These are phyloP conservation scores for Episyrphus balteatus DNA, from an alignment of 1,140 invertebrate species.

Conservation along the genomic window DNA sequence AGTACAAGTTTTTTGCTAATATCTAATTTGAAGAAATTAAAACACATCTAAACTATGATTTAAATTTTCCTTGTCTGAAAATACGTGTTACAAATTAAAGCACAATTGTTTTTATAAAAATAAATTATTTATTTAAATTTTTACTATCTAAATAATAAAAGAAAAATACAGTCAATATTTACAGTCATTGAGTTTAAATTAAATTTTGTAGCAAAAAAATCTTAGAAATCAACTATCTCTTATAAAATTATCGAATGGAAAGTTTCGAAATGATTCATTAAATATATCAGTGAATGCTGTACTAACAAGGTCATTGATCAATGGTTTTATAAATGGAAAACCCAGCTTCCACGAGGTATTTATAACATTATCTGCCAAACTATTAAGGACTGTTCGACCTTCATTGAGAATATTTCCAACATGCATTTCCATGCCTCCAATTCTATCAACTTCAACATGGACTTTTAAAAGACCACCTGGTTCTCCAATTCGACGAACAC, in stretches of 20 bases:
- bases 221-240: slow-evolving; percentile 4
- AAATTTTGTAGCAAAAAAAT: not conserved
- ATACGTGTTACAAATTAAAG: too few species aligned
- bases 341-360: slow-evolving; percentile 68
- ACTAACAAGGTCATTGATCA: slow-evolving; percentile 71
- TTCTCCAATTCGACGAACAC: slow-evolving; percentile 44
- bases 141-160: too few species aligned
- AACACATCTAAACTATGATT: too few species aligned
- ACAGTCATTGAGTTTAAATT: too few species aligned
- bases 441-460: slow-evolving; percentile 56
- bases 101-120: too few species aligned
- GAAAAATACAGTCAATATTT: too few species aligned
- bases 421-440: slow-evolving; percentile 63
- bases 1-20: too few species aligned
- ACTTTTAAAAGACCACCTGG: slow-evolving; percentile 46
- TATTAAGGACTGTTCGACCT: slow-evolving; percentile 53
- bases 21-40: too few species aligned
- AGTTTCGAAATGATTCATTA: slow-evolving; percentile 55
- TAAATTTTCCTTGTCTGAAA: too few species aligned
- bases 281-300: slow-evolving; percentile 71
- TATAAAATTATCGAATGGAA: slow-evolving; percentile 49
- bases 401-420: slow-evolving; percentile 53
- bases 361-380: slow-evolving; percentile 39
- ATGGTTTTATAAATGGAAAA: slow-evolving; percentile 54
- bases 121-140: too few species aligned